phyloP scores from a whole-genome alignment of 2,797 vertebrate species.

The Microchirus variegatus region DNA sequence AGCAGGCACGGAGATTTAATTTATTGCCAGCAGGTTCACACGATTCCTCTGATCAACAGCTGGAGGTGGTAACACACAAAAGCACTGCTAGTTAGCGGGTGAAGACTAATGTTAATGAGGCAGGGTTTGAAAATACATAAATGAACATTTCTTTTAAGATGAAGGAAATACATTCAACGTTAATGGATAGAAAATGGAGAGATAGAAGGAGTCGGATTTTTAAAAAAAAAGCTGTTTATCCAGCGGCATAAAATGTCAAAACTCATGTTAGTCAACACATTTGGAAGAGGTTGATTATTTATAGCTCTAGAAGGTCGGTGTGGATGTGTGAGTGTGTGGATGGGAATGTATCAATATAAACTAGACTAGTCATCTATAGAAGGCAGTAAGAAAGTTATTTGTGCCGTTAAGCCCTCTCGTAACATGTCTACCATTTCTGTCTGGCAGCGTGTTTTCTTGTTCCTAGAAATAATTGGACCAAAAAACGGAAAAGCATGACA shows the following conservation, averaged over 20 bases:
- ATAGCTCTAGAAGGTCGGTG: too few relatives aligned
- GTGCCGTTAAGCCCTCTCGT: too few relatives aligned
- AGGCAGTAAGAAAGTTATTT: too few relatives aligned
- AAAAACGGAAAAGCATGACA: not conserved
- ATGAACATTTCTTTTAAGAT: not conserved
- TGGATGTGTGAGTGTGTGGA: too few relatives aligned
- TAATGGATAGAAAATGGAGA: not conserved
- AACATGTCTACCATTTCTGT: too few relatives aligned
- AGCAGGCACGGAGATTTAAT: not conserved
- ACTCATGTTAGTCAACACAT: too few relatives aligned
- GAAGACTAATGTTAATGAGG: not conserved
- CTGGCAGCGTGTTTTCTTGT: not conserved
- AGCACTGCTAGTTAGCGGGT: not conserved
- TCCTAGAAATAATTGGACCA: constrained; percentile 1
- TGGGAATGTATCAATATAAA: too few relatives aligned
- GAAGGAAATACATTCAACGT: not conserved
- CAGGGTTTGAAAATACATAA: not conserved
- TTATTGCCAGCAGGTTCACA: not conserved
- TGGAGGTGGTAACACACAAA: not conserved
- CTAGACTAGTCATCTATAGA: too few relatives aligned
- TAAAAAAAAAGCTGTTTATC: too few relatives aligned
- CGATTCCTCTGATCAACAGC: not conserved
- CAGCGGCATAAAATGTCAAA: too few relatives aligned
- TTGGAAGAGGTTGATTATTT: too few relatives aligned
- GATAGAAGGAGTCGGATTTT: too few relatives aligned